These are phyloP conservation scores for Rhinolophus sinicus DNA, from an alignment of 2,113 vertebrate genomes.

Conservation along the genomic window DNA sequence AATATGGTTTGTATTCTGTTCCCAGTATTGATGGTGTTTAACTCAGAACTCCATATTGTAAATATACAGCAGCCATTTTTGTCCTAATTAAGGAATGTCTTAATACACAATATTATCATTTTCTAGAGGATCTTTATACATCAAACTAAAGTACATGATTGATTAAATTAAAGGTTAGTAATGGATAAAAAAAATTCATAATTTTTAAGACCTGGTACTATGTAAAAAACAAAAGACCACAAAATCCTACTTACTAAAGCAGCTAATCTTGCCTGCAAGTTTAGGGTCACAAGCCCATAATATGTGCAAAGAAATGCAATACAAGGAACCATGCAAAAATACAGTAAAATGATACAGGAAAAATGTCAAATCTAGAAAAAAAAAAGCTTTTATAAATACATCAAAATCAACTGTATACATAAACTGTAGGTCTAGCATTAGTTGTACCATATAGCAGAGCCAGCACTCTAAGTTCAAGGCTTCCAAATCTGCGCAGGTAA, in stretches of 20 bases:
- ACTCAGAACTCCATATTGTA: constrained; percentile 90
- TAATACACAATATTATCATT: constrained; percentile 92
- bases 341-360: constrained; percentile 92
- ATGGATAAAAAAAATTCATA: constrained; percentile 94
- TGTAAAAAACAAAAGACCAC: constrained; percentile 89
- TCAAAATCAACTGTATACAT: constrained; percentile 94
- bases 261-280: constrained; percentile 97
- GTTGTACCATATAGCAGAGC: constrained; percentile 95
- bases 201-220: constrained; percentile 94
- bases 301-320: constrained; percentile 99
- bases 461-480: constrained; percentile 94
- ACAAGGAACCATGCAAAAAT: constrained; percentile 98
- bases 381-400: constrained; percentile 98
- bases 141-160: constrained; percentile 96
- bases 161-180: constrained; percentile 97
- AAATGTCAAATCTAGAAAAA: constrained; percentile 94
- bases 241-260: constrained; percentile 95
- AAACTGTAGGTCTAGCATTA: constrained; percentile 93
- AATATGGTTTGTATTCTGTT: constrained; percentile 88
- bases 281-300: constrained; percentile 94
- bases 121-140: constrained; percentile 96
- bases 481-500: constrained; percentile 94
- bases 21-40: constrained; percentile 89
- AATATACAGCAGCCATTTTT: constrained; percentile 97
- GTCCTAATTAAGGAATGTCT: constrained; percentile 99